Base-by-base conservation (phyloP, 2,113 vertebrate species). In the Prunella himalayana region DNA sequence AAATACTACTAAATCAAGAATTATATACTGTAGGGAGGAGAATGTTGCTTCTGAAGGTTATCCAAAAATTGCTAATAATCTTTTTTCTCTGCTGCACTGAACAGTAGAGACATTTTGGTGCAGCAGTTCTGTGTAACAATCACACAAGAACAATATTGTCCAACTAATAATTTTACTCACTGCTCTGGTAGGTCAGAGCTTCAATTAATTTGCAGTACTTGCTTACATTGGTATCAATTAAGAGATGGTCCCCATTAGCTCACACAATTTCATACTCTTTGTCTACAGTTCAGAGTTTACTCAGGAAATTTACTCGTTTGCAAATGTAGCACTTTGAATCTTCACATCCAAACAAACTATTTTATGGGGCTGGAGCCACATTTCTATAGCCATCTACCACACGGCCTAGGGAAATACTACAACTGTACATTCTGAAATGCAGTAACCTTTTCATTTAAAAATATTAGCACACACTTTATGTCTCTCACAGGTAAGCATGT, bases 1-100 rank as follows among this genome's bases (percentile, higher is more conserved):
- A 97, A 97, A 95, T 96, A 95, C 93, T 96, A 88, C 93, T 95
- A 95, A 96, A 95, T 86, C 83, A 86, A 93, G 95, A 96, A 97
- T 86, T 97, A 63, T 66, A 90, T 69, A 86, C 80, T 12, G 39
- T 35, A 94, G 93, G 80, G 68, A 83, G 33, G 49, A 94, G 82
- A 86, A 79, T 86, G 88, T 75, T 51, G 66, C 69, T 90, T 78
- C 63, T 79, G 85, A 95, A 95, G 87, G 90, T 96, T 82, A 85
- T 97, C 90, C 95, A 95, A 95, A 96, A 97, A 88, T 79, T 82
- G 88, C 85, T 95, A 95, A 92, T 81, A 90, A 93, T 93, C 64
- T 76, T 94, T 92, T 73, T 80, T 53, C 85, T 60, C 68, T 59
- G 42, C 57, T 56, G 71, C 7, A 3, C 80, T 71, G 86, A 88